Conservation (phyloP, 2,888 invertebrate species). For the Ctenicera cuprea region DNA sequence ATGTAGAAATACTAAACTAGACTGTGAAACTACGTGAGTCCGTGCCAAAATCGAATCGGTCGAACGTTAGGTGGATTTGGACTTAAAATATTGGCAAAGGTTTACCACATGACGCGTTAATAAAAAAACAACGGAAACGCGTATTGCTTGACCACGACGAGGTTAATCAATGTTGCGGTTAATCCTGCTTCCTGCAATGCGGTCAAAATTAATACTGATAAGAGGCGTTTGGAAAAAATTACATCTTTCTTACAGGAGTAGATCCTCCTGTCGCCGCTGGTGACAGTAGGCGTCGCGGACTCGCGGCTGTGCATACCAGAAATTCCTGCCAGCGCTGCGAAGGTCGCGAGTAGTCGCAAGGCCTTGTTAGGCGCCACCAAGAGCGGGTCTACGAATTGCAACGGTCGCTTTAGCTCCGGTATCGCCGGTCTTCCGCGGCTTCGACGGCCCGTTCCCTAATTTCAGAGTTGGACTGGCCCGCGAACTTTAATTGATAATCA, state of each 20-base stretch:
- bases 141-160: no score
- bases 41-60: no score
- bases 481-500: neutral
- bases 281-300: slow-evolving; percentile 55
- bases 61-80: neutral
- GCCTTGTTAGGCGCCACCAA: slow-evolving; percentile 61
- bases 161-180: no score
- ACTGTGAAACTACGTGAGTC: no score
- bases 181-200: no score
- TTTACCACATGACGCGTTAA: no score
- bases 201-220: neutral
- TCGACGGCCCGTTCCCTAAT: slow-evolving; percentile 23
- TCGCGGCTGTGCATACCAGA: slow-evolving; percentile 57
- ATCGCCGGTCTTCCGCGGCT: slow-evolving; percentile 36
- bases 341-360: slow-evolving; percentile 61
- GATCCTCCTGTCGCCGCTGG: slow-evolving; percentile 53
- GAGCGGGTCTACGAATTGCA: slow-evolving; percentile 53
- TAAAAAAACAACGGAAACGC: no score
- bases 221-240: neutral
- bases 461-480: slow-evolving; percentile 29
- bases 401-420: slow-evolving; percentile 42
- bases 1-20: no score
- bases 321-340: slow-evolving; percentile 59
- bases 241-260: slow-evolving; percentile 24
- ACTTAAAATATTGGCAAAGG: no score